Base-by-base conservation (phyloP, 2,797 vertebrate species). In the Eutrigla gurnardus region DNA sequence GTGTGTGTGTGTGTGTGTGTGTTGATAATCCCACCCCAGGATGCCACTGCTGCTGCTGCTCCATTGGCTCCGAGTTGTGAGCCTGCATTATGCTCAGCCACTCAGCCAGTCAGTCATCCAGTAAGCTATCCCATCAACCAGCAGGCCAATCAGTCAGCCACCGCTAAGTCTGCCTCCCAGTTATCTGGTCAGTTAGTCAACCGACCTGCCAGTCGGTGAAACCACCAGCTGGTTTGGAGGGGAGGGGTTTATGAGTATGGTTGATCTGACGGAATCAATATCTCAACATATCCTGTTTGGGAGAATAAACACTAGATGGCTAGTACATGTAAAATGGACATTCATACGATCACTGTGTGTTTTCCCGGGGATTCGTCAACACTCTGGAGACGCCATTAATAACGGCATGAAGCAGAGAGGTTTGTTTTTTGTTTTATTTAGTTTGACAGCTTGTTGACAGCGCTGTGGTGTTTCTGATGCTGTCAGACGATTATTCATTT, bases 181-280 rank as follows among this genome's bases (percentile, higher is more conserved):
- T 91, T 90, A 92, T 90, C 84, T 87, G 83, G 86, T 86, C 85
- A 85, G 88, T 91, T 91, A 89, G 86, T 84, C 85, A 91, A 77
- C 82, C 61, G 70, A 90, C 87, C 81, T 64, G 70, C 81, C 80
- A 88, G 78, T 91, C 86, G 87, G 65, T 17, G 59, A 71, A 84
- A 73, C 47, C 58, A 82, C 54, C 53, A 80, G 73, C 75, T 78
- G 46, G 54, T 73, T 67, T 47, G 50, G 43, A 69, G 12, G 35
- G 40, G 46, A 58, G n/a, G 14, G 32, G 64, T 70, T 42, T 9
- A n/a, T 42, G 54, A 61, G 39, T n/a, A 33, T 49, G 33, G 9
- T 12, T 37, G 42, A 74, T 54, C 72, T 35, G 36, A 69, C 18
- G 46, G 12, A 25, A 17, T 54, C 45, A 53, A 40, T 55, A 73